Evolutionary conservation across 2,113 vertebrate genomes (phyloP).

Genomic region (Rostratula benghalensis): DNA sequence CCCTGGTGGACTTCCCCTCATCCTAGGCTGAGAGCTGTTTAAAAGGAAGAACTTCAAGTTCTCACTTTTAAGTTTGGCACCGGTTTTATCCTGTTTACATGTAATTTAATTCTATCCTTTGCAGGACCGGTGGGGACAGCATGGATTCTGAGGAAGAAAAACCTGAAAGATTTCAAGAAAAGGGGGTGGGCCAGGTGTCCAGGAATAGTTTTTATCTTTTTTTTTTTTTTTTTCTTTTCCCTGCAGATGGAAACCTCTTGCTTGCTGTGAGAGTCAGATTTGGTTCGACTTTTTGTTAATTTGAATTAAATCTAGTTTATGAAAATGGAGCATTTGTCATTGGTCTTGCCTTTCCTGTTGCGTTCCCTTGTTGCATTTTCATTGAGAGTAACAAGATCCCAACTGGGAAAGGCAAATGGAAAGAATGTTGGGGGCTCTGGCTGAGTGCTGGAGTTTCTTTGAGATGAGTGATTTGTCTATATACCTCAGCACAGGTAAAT

Average conservation of each 20-base stretch:
- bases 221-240: background rate
- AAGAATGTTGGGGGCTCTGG: background rate
- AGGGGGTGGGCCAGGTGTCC: background rate
- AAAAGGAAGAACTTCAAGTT: constrained; percentile 34
- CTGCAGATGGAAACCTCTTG: background rate
- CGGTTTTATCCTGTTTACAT: constrained; percentile 21
- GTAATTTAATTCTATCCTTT: constrained; percentile 24
- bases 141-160: constrained; percentile 27
- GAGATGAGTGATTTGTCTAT: background rate
- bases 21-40: background rate
- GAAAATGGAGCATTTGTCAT: background rate
- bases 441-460: background rate
- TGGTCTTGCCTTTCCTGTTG: constrained; percentile 21
- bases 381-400: background rate
- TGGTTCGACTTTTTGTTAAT: background rate
- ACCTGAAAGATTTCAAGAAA: constrained; percentile 11
- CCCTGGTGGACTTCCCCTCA: constrained; percentile 7
- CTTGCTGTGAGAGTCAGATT: background rate
- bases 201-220: background rate
- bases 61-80: constrained; percentile 30
- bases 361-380: background rate
- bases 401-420: background rate
- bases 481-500: background rate
- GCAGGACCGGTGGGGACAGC: background rate
- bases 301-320: constrained; percentile 37